phyloP scores from a whole-genome alignment of 2,113 vertebrate species.

The Ceyx melanurus region DNA sequence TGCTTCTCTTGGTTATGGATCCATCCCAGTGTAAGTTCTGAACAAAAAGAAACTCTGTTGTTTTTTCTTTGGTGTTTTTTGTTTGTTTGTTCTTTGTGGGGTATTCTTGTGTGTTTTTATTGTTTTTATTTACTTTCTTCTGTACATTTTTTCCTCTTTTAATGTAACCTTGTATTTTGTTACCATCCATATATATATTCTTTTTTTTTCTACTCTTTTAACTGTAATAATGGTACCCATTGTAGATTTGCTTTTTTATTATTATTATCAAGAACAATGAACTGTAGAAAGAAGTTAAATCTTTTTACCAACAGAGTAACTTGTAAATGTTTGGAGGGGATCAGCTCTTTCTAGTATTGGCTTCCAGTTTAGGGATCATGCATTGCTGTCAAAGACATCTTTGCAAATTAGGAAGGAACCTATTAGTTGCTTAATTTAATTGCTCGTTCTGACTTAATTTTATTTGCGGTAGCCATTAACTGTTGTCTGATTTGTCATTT shows the following conservation, averaged over 20 bases:
- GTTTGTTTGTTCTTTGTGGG: not conserved
- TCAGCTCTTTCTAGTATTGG: not conserved
- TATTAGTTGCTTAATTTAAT: not conserved
- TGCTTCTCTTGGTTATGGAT: not conserved
- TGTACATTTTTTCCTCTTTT: not conserved
- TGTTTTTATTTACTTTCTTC: not conserved
- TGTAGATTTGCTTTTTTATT: not conserved
- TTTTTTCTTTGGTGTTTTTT: not conserved
- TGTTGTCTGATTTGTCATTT: not conserved
- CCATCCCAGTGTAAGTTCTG: not conserved
- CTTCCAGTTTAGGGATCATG: not conserved
- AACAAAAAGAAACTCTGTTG: not conserved
- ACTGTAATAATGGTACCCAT: not conserved
- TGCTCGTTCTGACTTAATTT: not conserved
- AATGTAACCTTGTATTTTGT: not conserved
- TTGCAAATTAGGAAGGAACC: not conserved
- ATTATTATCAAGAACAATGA: not conserved
- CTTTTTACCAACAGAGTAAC: not conserved
- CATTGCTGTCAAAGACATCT: not conserved
- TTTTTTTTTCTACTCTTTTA: not conserved
- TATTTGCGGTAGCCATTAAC: not conserved
- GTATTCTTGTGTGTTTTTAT: not conserved
- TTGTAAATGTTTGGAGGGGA: not conserved
- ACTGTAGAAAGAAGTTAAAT: not conserved
- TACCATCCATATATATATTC: not conserved